phyloP scores from a whole-genome alignment of 1,140 invertebrate genomes.

The Berghia stephanieae region DNA sequence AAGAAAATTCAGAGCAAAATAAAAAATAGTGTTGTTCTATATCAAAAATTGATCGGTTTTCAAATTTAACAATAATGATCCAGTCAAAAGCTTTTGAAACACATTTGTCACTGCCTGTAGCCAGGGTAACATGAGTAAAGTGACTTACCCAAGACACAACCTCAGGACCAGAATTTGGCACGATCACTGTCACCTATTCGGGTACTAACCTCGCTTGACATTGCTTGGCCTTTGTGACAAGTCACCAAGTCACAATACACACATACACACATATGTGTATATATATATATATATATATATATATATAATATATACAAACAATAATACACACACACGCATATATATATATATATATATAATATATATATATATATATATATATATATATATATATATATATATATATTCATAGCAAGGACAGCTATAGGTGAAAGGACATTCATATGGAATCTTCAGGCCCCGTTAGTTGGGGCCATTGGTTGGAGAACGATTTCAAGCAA shows the following conservation, averaged over 20 bases:
- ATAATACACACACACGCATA: not conserved
- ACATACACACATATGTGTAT: conserved; percentile 14
- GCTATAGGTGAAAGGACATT: too few relatives aligned
- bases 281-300: conserved; percentile 8
- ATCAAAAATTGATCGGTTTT: too few relatives aligned
- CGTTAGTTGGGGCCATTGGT: too few relatives aligned
- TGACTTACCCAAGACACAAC: not conserved
- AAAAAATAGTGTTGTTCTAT: too few relatives aligned
- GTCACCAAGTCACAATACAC: not conserved
- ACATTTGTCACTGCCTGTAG: too few relatives aligned
- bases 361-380: conserved; percentile 21
- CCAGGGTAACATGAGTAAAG: conserved; percentile 6
- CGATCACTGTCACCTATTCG: not conserved
- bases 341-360: conserved; percentile 15
- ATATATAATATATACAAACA: not conserved
- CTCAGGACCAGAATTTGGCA: not conserved
- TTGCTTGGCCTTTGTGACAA: not conserved
- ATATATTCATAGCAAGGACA: not conserved
- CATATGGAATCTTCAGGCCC: too few relatives aligned
- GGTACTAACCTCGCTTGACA: too few relatives aligned
- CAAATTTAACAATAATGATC: too few relatives aligned
- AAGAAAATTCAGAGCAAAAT: too few relatives aligned
- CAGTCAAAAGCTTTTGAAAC: not conserved
- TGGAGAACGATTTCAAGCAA: not conserved
- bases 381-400: conserved; percentile 19